Percentiles rank a stretch among this genome's conserved stretches.
phyloP scores from a whole-genome alignment of 2,888 invertebrate genomes.

The Mythimna ferrago region DNA sequence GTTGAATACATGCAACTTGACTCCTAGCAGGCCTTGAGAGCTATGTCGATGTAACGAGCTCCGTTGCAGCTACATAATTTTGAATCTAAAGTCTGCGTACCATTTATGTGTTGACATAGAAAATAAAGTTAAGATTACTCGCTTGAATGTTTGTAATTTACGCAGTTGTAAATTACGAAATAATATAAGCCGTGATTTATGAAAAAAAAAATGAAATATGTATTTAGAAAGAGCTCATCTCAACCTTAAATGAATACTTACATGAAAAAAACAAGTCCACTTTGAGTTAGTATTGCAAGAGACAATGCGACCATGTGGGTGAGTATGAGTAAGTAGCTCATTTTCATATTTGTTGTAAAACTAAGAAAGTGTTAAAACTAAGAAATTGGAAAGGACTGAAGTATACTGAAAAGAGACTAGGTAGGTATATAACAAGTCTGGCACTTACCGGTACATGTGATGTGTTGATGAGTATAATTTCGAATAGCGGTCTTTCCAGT shows the following conservation, averaged over 20 bases:
- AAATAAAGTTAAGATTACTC: background rate
- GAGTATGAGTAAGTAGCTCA: slow-evolving; percentile 10
- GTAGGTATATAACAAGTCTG: slow-evolving; percentile 31
- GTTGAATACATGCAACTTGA: slow-evolving; percentile 66
- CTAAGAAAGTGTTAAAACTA: slow-evolving; percentile 48
- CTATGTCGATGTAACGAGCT: slow-evolving; percentile 67
- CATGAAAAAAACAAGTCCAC: background rate
- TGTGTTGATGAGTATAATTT: slow-evolving; percentile 79
- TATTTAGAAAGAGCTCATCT: background rate
- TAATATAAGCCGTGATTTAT: background rate
- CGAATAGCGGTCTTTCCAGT: slow-evolving; percentile 85
- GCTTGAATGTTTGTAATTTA: background rate
- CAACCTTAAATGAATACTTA: background rate
- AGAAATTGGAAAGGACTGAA: slow-evolving; percentile 30
- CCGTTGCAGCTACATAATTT: slow-evolving; percentile 32
- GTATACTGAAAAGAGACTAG: slow-evolving; percentile 33
- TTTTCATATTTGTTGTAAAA: slow-evolving; percentile 19
- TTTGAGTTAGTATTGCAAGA: slow-evolving; percentile 16
- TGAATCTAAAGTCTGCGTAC: slow-evolving; percentile 10
- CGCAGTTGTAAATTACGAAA: too few species aligned
- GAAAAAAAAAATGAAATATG: background rate
- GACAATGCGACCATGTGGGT: slow-evolving; percentile 4
- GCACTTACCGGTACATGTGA: slow-evolving; percentile 74
- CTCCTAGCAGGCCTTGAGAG: slow-evolving; percentile 75
- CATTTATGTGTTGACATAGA: background rate